phyloP scores from a whole-genome alignment of 2,113 vertebrate species.

The Rhynchomys soricoides region DNA sequence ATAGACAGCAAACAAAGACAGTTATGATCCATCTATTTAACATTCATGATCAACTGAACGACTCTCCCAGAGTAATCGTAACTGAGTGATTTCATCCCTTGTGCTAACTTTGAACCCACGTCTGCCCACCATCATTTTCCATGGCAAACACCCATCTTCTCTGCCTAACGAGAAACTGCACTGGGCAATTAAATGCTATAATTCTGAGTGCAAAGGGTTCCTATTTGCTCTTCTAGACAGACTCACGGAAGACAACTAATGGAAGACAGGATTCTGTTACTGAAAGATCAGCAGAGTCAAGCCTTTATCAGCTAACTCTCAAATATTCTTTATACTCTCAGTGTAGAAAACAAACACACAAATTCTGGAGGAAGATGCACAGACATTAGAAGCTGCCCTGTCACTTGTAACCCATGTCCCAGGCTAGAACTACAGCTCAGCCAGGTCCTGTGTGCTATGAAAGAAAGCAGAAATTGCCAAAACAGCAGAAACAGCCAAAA shows the following conservation, averaged over 20 bases:
- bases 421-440: background rate
- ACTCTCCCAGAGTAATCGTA: background rate
- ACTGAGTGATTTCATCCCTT: background rate
- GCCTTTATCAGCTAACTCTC: background rate
- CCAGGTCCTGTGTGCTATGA: accelerated
- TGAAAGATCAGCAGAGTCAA: background rate
- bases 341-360: background rate
- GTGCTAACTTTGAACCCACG: background rate
- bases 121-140: background rate
- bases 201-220: background rate
- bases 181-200: background rate
- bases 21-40: background rate
- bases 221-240: slow-evolving; percentile 18
- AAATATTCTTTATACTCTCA: background rate
- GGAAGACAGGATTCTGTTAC: background rate
- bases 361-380: background rate
- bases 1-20: background rate
- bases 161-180: background rate
- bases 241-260: background rate
- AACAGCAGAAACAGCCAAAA: background rate
- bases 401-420: background rate
- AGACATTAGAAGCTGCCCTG: background rate
- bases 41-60: background rate
- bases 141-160: too few species aligned
- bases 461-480: too few species aligned